Evolutionary conservation across 2,888 invertebrate species (phyloP).

Genomic region (Cantharis flavilabris): DNA sequence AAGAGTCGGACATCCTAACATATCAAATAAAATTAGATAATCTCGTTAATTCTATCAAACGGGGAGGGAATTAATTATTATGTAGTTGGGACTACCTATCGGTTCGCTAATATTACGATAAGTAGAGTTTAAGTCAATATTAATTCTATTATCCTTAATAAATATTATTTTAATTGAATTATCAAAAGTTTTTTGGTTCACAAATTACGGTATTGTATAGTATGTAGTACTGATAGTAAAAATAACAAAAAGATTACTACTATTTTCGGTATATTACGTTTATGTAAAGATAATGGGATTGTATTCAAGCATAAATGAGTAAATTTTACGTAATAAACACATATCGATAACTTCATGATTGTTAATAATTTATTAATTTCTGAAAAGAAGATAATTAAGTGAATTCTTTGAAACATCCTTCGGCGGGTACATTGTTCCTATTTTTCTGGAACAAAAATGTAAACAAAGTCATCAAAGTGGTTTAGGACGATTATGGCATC

Average conservation of each 20-base stretch:
- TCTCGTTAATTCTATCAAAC: too few relatives aligned
- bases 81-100: too few relatives aligned
- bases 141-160: neutral
- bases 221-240: neutral
- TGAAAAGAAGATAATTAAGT: too few relatives aligned
- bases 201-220: neutral
- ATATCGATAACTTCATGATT: neutral
- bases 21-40: neutral
- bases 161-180: neutral
- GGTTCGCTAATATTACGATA: too few relatives aligned
- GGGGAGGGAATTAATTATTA: too few relatives aligned
- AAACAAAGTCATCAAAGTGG: neutral
- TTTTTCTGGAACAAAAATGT: neutral
- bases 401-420: too few relatives aligned
- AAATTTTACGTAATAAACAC: neutral
- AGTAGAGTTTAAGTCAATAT: too few relatives aligned
- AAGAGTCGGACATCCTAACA: neutral
- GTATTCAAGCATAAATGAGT: neutral
- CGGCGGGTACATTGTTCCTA: neutral
- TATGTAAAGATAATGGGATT: neutral
- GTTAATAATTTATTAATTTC: neutral
- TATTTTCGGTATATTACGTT: neutral
- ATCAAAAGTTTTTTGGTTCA: neutral
- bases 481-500: neutral
- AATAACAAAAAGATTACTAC: neutral